A percentile compares a stretch with the other conserved stretches of the same genome.
These are phyloP conservation scores for Calosoma granatense DNA, from an alignment of 1,140 invertebrate genomes.

Conservation along the genomic window DNA sequence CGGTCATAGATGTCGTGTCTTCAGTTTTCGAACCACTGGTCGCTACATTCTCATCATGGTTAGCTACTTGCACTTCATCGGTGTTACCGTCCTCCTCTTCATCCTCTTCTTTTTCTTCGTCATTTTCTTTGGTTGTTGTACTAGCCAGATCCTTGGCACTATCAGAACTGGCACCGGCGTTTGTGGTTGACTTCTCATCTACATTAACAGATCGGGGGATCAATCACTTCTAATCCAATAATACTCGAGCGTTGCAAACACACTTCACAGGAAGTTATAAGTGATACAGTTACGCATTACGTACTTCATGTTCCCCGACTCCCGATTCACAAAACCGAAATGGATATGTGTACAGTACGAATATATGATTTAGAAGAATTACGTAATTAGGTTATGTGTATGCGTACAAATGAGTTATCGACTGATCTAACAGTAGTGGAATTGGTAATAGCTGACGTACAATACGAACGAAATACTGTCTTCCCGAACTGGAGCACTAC, in stretches of 20 bases:
- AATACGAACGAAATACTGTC: too few relatives aligned
- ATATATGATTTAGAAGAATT: too few relatives aligned
- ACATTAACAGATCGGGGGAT: conserved; percentile 23
- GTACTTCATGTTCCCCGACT: neutral
- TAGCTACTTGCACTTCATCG: conserved; percentile 1
- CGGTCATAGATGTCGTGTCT: conserved; percentile 7
- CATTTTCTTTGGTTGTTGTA: conserved; percentile 14
- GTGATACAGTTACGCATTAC: neutral
- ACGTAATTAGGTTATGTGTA: too few relatives aligned
- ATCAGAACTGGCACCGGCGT: conserved; percentile 12
- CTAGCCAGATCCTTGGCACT: conserved; percentile 15
- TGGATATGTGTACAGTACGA: too few relatives aligned
- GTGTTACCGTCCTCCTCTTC: conserved; percentile 13
- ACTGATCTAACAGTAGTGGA: too few relatives aligned
- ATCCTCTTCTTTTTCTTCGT: conserved; percentile 5
- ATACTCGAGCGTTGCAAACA: neutral
- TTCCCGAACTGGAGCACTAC: too few relatives aligned
- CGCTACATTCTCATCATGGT: conserved; percentile 15
- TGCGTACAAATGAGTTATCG: too few relatives aligned
- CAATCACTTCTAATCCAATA: conserved; percentile 10
- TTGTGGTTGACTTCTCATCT: conserved; percentile 22
- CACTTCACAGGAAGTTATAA: conserved; percentile 4
- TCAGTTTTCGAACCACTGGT: conserved; percentile 5
- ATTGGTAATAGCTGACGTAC: too few relatives aligned
- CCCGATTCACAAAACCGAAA: too few relatives aligned